Percentiles rank a stretch among this genome's conserved stretches.
Evolutionary conservation across 2,888 invertebrate species (phyloP).

Genomic region (Ctena decussata): DNA sequence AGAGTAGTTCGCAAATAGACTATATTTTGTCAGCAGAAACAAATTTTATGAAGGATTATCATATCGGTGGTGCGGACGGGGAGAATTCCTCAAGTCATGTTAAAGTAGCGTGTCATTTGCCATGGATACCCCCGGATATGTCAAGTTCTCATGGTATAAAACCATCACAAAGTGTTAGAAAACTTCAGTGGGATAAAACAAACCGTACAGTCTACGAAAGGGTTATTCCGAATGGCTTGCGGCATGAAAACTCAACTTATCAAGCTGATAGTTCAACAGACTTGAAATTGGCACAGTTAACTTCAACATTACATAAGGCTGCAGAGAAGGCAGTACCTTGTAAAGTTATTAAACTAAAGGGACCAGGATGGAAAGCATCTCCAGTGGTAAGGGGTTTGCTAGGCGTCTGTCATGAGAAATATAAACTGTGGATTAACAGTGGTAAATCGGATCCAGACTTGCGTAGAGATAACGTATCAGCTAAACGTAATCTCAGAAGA

Average conservation of each 20-base stretch:
- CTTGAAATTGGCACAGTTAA: neutral
- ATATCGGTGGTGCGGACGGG: neutral
- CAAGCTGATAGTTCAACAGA: too few species aligned
- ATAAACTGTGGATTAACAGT: neutral
- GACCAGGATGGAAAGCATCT: neutral
- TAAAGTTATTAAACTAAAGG: neutral
- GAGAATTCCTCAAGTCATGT: constrained; percentile 4
- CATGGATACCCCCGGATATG: neutral
- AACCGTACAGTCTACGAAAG: too few species aligned
- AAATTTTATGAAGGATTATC: neutral
- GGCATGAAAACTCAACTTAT: too few species aligned
- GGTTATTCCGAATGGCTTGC: too few species aligned
- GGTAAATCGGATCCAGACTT: neutral
- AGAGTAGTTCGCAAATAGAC: neutral
- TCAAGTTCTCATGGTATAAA: neutral
- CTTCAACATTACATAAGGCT: neutral
- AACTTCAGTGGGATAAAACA: neutral
- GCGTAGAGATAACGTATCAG: neutral
- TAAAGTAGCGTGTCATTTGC: neutral
- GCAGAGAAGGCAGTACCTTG: neutral
- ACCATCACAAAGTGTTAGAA: neutral
- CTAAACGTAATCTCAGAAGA: neutral
- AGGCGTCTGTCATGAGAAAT: neutral
- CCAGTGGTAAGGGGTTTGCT: neutral
- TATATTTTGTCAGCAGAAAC: neutral